Evolutionary conservation across 2,797 vertebrate genomes (phyloP), one percentile per base, ranked within the genome.

Genomic region (Phrynocephalus vlangalii): DNA sequence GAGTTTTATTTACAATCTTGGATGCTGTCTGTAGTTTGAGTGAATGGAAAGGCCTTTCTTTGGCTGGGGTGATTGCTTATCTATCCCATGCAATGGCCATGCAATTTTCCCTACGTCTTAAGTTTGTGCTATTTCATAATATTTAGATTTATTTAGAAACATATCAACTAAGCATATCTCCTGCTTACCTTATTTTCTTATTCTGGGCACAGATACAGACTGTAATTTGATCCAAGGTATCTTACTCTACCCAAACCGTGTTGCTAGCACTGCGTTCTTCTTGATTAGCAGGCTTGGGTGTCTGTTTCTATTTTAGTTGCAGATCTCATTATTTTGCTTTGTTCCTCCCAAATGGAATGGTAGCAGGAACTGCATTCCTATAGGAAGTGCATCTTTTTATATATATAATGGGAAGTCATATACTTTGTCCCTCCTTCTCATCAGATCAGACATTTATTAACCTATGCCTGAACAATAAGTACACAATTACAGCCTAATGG

Each of bases 401-500:
- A 11, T 81, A 11, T 81, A 10, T 63, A 63, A 63, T 2, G 15
- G 60, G 6, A 4, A 38, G 22, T 82, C 44, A 68, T 24, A 9
- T 6, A 50, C 24, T 16, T 11, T 24, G 16, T 79, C 82, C n/a
- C 30, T 63, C n/a, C 6, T 72, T 71, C 67, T 15, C 15, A 80
- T 83, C 84, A 52, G 38, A 84, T 72, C 56, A 48, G 87, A 70
- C 33, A 89, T 89, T 87, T 90, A 80, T 73, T 85, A 87, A 38
- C 77, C 77, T 71, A 6, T 0, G 0, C 48, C 48, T 9, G 56
- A 92, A 86, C 85, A 91, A 89, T 87, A 92, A 90, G 87, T 30
- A 63, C 38, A 89, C 84, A 73, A 83, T 91, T 60, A 8, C 91
- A 85, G 87, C 87, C 80, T 92, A 84, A 90, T 94, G 87, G 88